Evolutionary conservation across 2,797 vertebrate species (phyloP), one percentile per base, ranked within the genome.

Genomic region (Lutjanus argentimaculatus): DNA sequence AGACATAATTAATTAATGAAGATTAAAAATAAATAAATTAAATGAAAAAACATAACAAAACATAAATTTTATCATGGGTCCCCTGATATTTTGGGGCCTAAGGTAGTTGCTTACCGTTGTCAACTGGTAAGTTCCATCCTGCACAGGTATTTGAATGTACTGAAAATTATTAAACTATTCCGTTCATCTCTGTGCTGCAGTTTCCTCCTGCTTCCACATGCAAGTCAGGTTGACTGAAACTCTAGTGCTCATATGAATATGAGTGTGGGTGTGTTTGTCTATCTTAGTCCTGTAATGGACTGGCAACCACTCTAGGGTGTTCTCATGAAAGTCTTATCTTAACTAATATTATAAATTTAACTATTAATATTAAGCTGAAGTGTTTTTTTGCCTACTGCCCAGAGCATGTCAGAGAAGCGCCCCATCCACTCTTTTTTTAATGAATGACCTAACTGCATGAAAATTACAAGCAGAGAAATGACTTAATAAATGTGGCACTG

Each of bases 401-500:
- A 77, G 30, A 85, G 43, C 58, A 52, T 49, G 36, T 71, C 65
- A 7, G 17, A 68, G 67, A 64, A 40, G 2, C 36, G 0, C 17
- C 15, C 21, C 3, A 21, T 63, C 25, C 17, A 49, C 49, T 59
- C 1, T 36, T 46, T 46, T 56, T 67, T 15, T 63, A 45, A 79
- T 75, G 19, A 67, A 69, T 74, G 57, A 43, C 15, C n/a, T n/a
- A 62, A 86, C 62, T 65, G 40, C 15, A 16, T 8, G 40, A 2
- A 45, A 75, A 68, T 72, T 4, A 16, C 59, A 83, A 72, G 58
- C 45, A 70, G n/a, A 75, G 36, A 36, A 67, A 77, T 63, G 36
- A 42, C 2, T 57, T 68, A 1, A 69, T 69, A 67, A 70, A 73
- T 45, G 40, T 58, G 62, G 25, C 11, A 36, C 22, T 51, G 53